Percentiles rank a stretch among this genome's conserved stretches.
Conservation (phyloP, 1,140 invertebrate genomes). For the Calycopis cecrops region DNA sequence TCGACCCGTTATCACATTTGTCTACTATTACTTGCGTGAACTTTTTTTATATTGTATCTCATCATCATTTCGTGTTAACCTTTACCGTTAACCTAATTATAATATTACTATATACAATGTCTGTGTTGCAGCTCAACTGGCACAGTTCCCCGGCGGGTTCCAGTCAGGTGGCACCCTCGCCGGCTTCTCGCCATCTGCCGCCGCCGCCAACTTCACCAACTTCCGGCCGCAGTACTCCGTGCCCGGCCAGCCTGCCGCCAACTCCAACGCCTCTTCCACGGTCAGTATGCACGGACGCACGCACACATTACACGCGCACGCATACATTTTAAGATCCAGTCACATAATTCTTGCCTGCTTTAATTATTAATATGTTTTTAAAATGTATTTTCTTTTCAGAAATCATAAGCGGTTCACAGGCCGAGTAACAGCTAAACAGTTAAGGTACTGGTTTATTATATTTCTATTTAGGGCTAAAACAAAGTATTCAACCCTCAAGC, state of each 20-base stretch:
- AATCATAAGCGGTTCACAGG: conserved; percentile 49
- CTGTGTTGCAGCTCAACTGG: conserved; percentile 78
- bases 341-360: too few relatives aligned
- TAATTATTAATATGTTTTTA: background rate
- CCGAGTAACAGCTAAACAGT: conserved; percentile 1
- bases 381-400: conserved; percentile 47
- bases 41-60: too few relatives aligned
- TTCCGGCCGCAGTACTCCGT: conserved; percentile 94
- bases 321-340: too few relatives aligned
- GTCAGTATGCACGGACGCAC: conserved; percentile 40
- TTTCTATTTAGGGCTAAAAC: background rate
- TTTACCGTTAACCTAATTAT: too few relatives aligned
- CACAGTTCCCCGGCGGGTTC: conserved; percentile 88
- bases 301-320: too few relatives aligned
- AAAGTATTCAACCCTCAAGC: too few relatives aligned
- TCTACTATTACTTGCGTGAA: too few relatives aligned
- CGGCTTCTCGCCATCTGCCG: conserved; percentile 79
- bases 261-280: conserved; percentile 55
- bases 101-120: too few relatives aligned
- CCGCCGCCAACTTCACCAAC: conserved; percentile 89
- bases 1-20: too few relatives aligned
- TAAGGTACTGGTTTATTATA: background rate
- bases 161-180: conserved; percentile 81
- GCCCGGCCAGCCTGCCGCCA: conserved; percentile 81
- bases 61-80: too few relatives aligned